Evolutionary conservation across 2,888 invertebrate species (phyloP), one percentile per base, ranked within the genome.

Genomic region (Andrena hattorfiana): DNA sequence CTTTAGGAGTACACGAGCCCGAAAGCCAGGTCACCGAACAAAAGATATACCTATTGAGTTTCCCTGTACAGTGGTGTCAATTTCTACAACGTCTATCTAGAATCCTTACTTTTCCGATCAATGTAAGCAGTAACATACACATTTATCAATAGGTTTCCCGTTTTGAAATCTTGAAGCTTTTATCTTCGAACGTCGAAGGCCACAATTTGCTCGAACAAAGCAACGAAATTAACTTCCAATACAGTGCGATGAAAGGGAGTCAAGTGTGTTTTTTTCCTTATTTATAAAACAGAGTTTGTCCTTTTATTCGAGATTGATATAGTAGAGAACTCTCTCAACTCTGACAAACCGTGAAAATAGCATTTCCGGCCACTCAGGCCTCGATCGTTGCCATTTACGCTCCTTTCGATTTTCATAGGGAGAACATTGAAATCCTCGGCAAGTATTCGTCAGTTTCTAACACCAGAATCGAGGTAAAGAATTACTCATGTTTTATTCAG

Each of bases 401-500:
- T 51, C 76, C 42, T 48, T 16, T 66, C 35, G 64, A 54, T 66
- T 70, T 70, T 76, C 30, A 64, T 76, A 48, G 23, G 8, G 13
- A 6, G 16, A 10, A 59, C 23, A 49, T 66, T 49, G n/a, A 26
- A 59, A 66, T 66, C 32, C 60, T 16, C n/a, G 28, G 8, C 48
- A 67, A 77, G 62, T 66, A 71, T 67, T 16, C 48, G 42, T 60
- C 54, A 16, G 49, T n/a, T 59, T 23, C 20, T 59, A 28, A 8
- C 35, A 23, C 20, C n/a, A 7, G 42, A 13, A 35, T 56, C 56
- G 20, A 49, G 35, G 13, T n/a, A 26, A 68, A 54, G 35, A 72
- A 66, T 69, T 70, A 68, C 35, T 70, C 73, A 32, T 35, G 32
- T 81, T 73, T 73, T 72, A 66, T 81, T 72, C 59, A 23, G n/a